Conservation (phyloP, 30 jellyfish, hydroid and myxozoan genomes). For the Clytia hemisphaerica region DNA sequence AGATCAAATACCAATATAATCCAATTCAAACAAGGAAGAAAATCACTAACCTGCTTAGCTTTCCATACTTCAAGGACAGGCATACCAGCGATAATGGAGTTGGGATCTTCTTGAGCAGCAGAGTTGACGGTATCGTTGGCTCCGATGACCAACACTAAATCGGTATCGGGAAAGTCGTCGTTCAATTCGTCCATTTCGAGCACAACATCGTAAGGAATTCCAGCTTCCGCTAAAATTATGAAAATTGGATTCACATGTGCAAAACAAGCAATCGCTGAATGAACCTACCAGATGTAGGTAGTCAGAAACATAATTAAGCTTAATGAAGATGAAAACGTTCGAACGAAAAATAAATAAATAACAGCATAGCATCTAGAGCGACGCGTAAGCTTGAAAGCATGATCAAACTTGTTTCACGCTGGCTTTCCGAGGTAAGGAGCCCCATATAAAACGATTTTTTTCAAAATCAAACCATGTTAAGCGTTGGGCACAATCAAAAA, state of each 20-base stretch:
- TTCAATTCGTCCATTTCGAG: constrained; percentile 90
- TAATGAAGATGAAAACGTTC: no score
- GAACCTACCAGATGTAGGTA: background rate
- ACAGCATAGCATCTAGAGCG: background rate
- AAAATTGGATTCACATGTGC: background rate
- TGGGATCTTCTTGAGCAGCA: constrained; percentile 98
- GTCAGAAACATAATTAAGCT: background rate
- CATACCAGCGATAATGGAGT: constrained; percentile 95
- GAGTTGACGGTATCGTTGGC: constrained; percentile 95
- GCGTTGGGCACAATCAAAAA: no score
- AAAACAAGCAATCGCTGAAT: background rate
- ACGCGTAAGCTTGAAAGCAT: background rate
- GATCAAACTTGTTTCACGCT: background rate
- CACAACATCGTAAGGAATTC: constrained; percentile 91
- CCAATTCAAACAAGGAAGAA: no score
- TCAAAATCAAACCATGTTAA: no score
- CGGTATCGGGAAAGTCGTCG: constrained; percentile 92
- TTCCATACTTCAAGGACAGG: constrained; percentile 98
- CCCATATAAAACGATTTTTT: no score
- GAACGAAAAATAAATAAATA: no score
- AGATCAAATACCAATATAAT: background rate
- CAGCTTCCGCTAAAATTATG: constrained; percentile 79
- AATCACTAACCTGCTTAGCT: constrained; percentile 63
- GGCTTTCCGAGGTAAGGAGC: no score
- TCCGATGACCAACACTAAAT: constrained; percentile 78